A percentile compares a stretch with the other conserved stretches of the same genome.
These are phyloP conservation scores for Papilio polyxenes DNA, from an alignment of 1,140 invertebrate genomes.

Conservation along the genomic window DNA sequence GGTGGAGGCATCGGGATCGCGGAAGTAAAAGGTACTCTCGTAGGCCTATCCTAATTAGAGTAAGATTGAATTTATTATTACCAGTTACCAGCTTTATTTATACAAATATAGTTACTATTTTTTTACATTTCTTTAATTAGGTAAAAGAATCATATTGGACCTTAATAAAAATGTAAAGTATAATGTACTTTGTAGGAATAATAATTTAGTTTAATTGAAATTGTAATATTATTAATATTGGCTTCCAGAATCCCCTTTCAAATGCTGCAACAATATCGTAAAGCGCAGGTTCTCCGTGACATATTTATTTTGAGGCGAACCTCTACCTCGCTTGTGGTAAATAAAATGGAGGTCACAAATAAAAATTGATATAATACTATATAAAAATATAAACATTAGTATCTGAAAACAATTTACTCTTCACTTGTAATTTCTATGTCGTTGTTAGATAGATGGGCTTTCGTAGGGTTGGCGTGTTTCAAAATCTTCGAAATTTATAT, in stretches of 20 bases:
- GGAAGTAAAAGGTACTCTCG: background rate
- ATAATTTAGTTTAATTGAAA: too few species aligned
- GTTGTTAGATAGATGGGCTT: conserved; percentile 33
- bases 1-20: background rate
- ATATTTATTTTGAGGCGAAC: conserved; percentile 10
- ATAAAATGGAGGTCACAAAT: background rate
- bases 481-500: background rate
- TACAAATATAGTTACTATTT: background rate
- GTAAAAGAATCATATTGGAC: too few species aligned
- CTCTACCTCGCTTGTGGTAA: background rate
- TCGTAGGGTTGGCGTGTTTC: conserved; percentile 5
- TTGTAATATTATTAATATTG: background rate
- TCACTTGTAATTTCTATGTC: conserved; percentile 33
- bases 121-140: too few species aligned
- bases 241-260: background rate
- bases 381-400: conserved; percentile 31
- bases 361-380: background rate
- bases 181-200: too few species aligned
- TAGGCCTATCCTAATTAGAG: conserved; percentile 4
- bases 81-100: background rate
- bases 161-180: too few species aligned
- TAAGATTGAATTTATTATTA: conserved; percentile 10
- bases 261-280: background rate
- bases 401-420: conserved; percentile 35
- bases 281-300: background rate